Percentiles rank a stretch among this genome's conserved stretches.
phyloP scores from a whole-genome alignment of 2,888 invertebrate genomes.

The Dryobota labecula region DNA sequence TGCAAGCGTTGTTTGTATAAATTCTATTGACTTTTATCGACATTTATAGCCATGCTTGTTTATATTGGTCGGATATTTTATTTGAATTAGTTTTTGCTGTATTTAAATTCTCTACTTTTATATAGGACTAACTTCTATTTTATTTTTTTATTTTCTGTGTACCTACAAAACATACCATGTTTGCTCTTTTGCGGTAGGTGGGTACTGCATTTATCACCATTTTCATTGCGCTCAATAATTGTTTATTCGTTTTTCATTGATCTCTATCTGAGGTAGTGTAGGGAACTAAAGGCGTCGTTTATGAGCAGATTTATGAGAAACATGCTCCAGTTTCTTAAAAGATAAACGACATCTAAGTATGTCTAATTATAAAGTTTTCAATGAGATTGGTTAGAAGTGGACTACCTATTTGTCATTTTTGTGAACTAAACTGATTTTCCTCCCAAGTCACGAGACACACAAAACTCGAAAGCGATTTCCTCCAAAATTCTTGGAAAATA shows the following conservation, averaged over 20 bases:
- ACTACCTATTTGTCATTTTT: no score
- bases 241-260: no score
- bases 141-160: not conserved
- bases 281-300: no score
- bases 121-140: not conserved
- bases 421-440: no score
- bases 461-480: no score
- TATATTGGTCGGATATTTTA: conserved; percentile 36
- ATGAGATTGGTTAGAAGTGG: no score
- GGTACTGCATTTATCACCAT: not conserved
- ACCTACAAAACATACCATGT: not conserved
- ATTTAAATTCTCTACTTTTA: conserved; percentile 13
- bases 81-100: conserved; percentile 11
- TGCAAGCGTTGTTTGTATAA: conserved; percentile 20
- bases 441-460: no score
- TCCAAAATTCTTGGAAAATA: no score
- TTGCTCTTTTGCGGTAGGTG: not conserved
- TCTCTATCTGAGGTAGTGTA: no score
- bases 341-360: not conserved
- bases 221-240: not conserved
- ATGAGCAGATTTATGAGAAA: not conserved
- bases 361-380: not conserved
- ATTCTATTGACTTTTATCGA: conserved; percentile 39
- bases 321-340: not conserved
- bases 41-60: conserved; percentile 22